Conservation (phyloP, 2,113 vertebrate genomes). For the Dasyornis broadbenti region DNA sequence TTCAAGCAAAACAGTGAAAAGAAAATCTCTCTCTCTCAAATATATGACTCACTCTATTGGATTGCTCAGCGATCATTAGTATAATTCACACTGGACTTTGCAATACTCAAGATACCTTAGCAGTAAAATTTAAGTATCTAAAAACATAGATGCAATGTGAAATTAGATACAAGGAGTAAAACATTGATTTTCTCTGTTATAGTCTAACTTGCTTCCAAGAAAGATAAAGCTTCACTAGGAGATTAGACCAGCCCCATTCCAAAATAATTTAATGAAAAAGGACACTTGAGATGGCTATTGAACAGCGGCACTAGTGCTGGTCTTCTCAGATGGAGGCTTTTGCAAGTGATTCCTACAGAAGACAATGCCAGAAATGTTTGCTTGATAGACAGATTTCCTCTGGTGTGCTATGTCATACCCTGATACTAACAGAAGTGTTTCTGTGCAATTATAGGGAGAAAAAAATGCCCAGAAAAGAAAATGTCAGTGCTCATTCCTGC, state of each 20-base stretch:
- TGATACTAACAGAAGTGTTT: neutral
- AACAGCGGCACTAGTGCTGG: fast-evolving
- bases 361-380: neutral
- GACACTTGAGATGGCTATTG: neutral
- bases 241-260: neutral
- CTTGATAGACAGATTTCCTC: neutral
- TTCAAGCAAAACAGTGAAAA: slow-evolving; percentile 16
- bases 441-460: neutral
- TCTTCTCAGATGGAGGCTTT: neutral
- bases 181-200: slow-evolving; percentile 26
- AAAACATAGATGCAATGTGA: slow-evolving; percentile 17
- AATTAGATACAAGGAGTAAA: slow-evolving; percentile 33
- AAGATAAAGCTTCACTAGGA: slow-evolving; percentile 1
- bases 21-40: neutral
- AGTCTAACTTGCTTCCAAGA: slow-evolving; percentile 21
- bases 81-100: neutral
- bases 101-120: neutral
- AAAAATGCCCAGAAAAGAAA: neutral
- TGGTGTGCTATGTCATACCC: neutral
- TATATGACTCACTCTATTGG: neutral
- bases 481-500: neutral
- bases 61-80: slow-evolving; percentile 2
- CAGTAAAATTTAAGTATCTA: slow-evolving; percentile 27
- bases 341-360: neutral
- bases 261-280: slow-evolving; percentile 21